Percentiles rank a stretch among this genome's conserved stretches.
phyloP scores from a whole-genome alignment of 2,888 invertebrate genomes.

The Eueremaeus valkanovi region DNA sequence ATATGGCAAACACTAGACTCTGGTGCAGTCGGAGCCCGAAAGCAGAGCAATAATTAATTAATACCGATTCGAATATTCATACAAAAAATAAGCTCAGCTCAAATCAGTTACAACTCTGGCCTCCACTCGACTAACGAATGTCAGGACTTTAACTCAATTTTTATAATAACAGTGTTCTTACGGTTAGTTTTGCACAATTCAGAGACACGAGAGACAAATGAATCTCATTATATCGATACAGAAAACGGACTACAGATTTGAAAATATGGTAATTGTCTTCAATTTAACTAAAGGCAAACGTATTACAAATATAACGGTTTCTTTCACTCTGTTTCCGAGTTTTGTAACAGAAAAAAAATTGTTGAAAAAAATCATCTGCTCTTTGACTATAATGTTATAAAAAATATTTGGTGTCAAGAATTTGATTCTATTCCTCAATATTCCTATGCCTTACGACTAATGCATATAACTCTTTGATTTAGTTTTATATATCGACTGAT shows the following conservation, averaged over 20 bases:
- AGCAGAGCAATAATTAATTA: conserved; percentile 32
- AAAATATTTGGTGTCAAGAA: conserved; percentile 15
- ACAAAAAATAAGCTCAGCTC: not conserved
- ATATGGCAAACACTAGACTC: not conserved
- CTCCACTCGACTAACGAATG: conserved; percentile 4
- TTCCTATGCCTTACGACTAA: not conserved
- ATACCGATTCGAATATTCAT: not conserved
- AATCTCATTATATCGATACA: conserved; percentile 12
- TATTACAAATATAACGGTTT: conserved; percentile 31
- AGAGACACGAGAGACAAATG: conserved; percentile 9
- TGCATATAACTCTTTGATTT: not conserved
- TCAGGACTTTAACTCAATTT: not conserved
- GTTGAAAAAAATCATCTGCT: conserved; percentile 29
- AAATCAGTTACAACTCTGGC: conserved; percentile 13
- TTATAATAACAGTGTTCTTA: not conserved
- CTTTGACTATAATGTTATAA: not conserved
- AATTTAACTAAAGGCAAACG: conserved; percentile 24
- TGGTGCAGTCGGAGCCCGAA: not conserved
- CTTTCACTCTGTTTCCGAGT: not conserved
- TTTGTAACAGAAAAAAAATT: conserved; percentile 18
- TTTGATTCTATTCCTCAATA: not conserved
- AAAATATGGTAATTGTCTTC: conserved; percentile 29
- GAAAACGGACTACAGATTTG: not conserved
- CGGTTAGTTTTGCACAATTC: not conserved
- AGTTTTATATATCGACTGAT: not conserved